Evolutionary conservation across 2,797 vertebrate genomes (phyloP).

Genomic region (Sebastes nivosus): DNA sequence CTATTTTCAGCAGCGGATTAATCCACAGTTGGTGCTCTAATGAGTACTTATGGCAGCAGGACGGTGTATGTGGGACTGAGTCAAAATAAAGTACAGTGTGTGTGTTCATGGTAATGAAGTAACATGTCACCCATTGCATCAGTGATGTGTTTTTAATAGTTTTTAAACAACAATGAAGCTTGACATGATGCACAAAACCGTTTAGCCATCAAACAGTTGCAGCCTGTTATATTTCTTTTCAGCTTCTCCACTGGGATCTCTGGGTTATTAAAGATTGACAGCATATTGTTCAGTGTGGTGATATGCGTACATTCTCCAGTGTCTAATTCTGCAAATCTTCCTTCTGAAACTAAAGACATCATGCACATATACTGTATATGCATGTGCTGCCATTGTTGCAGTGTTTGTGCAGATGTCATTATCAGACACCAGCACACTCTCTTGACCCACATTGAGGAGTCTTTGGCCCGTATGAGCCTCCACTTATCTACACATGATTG

Average conservation of each 20-base stretch:
- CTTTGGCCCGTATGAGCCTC: constrained; percentile 45
- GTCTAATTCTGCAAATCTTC: no score
- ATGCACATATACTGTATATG: not conserved
- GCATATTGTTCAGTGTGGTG: not conserved
- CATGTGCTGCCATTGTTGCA: not conserved
- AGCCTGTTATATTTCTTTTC: not conserved
- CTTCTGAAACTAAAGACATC: not conserved
- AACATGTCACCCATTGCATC: not conserved
- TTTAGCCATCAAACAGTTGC: no score
- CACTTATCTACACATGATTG: constrained; percentile 64
- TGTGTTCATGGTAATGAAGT: not conserved
- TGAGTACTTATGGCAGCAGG: not conserved
- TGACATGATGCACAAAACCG: not conserved
- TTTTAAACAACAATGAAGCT: not conserved
- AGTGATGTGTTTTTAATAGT: not conserved
- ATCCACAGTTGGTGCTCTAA: not conserved
- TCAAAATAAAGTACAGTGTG: not conserved
- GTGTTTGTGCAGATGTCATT: constrained; percentile 30
- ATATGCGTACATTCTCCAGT: not conserved
- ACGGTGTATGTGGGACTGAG: not conserved
- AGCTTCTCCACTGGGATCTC: not conserved
- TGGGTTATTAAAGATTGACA: not conserved
- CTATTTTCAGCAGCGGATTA: not conserved
- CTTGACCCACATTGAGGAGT: constrained; percentile 59
- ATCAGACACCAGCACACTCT: constrained; percentile 40